phyloP scores from a whole-genome alignment of 2,797 vertebrate genomes.

The Paratrypauchen microcephalus region DNA sequence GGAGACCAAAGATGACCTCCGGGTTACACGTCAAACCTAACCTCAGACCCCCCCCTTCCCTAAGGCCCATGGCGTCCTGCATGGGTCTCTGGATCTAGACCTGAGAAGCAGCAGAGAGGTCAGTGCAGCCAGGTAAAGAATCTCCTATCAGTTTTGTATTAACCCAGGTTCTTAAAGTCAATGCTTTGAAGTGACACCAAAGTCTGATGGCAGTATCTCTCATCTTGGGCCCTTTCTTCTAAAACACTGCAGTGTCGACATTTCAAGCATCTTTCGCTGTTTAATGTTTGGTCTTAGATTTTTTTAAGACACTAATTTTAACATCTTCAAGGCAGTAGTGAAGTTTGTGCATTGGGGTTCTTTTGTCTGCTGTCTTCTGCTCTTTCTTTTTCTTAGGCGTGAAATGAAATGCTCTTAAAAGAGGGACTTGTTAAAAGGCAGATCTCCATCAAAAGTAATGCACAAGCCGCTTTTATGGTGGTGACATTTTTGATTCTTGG shows the following conservation, averaged over 20 bases:
- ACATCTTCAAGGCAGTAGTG: constrained; percentile 77
- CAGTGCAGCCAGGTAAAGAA: constrained; percentile 68
- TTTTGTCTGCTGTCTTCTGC: constrained; percentile 76
- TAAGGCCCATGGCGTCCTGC: constrained; percentile 40
- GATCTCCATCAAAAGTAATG: constrained; percentile 68
- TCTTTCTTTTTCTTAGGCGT: constrained; percentile 62
- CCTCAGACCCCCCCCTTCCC: constrained; percentile 45
- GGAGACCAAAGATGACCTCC: constrained; percentile 72
- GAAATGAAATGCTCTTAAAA: constrained; percentile 68
- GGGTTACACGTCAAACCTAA: constrained; percentile 69
- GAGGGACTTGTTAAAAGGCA: constrained; percentile 69
- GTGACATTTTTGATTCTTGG: constrained; percentile 70
- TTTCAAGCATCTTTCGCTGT: constrained; percentile 76
- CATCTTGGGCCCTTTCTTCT: constrained; percentile 75
- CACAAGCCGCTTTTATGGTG: constrained; percentile 59
- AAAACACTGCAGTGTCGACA: constrained; percentile 78
- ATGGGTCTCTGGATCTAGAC: constrained; percentile 51
- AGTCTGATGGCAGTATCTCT: constrained; percentile 78
- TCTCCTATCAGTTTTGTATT: constrained; percentile 70
- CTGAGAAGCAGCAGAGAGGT: constrained; percentile 61
- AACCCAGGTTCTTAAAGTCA: constrained; percentile 76
- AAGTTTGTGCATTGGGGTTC: constrained; percentile 71
- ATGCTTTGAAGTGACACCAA: constrained; percentile 83
- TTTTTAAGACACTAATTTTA: constrained; percentile 80
- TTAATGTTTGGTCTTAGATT: constrained; percentile 78